Conservation (phyloP, 2,113 vertebrate species). For the Pavo muticus region DNA sequence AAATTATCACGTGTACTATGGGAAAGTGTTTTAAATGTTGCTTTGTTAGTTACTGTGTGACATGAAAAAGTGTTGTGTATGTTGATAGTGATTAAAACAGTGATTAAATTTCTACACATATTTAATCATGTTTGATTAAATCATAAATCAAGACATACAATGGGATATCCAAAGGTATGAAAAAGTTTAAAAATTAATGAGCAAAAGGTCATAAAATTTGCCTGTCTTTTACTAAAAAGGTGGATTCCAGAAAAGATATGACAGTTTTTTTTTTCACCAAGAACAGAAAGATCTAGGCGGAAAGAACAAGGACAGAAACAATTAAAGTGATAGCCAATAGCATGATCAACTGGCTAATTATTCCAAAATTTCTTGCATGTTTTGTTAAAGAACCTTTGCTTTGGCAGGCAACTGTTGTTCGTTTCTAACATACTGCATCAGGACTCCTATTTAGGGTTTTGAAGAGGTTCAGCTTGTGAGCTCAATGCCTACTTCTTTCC, state of each 20-base stretch:
- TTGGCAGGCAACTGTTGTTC: neutral
- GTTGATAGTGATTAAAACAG: neutral
- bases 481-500: neutral
- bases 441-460: neutral
- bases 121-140: neutral
- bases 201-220: neutral
- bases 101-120: neutral
- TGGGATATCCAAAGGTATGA: neutral
- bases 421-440: neutral
- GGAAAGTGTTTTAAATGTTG: neutral
- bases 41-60: neutral
- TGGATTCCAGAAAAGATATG: neutral
- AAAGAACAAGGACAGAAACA: neutral
- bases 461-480: neutral
- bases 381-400: neutral
- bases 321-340: neutral
- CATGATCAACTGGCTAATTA: neutral
- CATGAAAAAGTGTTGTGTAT: neutral
- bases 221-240: neutral
- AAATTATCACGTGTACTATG: neutral
- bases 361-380: neutral
- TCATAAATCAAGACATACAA: neutral
- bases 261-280: neutral
- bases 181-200: neutral
- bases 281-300: neutral